Evolutionary conservation across 2,113 vertebrate species (phyloP).

Genomic region (Trematocara macrostoma): DNA sequence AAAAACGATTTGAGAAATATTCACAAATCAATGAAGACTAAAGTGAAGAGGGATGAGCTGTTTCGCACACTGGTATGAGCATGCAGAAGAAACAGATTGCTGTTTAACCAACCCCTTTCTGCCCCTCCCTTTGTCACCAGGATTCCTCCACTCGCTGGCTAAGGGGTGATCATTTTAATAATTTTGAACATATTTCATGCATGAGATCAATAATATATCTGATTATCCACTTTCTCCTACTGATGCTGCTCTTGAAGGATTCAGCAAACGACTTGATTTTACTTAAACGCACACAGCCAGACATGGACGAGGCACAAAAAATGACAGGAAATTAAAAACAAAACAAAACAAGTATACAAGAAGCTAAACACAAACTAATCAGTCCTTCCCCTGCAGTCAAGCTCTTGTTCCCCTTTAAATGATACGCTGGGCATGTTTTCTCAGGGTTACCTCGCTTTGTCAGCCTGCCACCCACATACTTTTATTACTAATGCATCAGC

Average conservation of each 20-base stretch:
- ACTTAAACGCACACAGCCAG: background rate
- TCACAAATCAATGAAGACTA: constrained; percentile 1
- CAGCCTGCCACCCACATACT: constrained; percentile 6
- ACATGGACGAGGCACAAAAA: background rate
- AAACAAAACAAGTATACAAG: background rate
- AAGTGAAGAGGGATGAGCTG: constrained; percentile 12
- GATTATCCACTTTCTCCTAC: constrained; percentile 36
- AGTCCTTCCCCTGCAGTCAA: constrained; percentile 1
- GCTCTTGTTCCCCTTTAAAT: background rate
- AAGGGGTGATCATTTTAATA: constrained; percentile 52
- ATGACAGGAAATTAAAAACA: background rate
- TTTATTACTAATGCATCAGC: constrained; percentile 36
- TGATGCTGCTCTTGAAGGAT: constrained; percentile 15
- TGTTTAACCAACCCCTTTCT: background rate
- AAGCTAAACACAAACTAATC: background rate
- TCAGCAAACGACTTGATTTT: background rate
- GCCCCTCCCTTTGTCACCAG: background rate
- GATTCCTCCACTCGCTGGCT: constrained; percentile 16
- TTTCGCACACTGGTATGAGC: background rate
- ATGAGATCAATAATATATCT: constrained; percentile 63
- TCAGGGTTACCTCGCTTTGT: background rate
- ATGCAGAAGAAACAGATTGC: constrained; percentile 10
- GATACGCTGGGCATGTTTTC: background rate
- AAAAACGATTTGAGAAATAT: background rate
- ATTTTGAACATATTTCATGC: constrained; percentile 56